Evolutionary conservation across 2,888 invertebrate genomes (phyloP).

Genomic region (Apocheima hispidaria): DNA sequence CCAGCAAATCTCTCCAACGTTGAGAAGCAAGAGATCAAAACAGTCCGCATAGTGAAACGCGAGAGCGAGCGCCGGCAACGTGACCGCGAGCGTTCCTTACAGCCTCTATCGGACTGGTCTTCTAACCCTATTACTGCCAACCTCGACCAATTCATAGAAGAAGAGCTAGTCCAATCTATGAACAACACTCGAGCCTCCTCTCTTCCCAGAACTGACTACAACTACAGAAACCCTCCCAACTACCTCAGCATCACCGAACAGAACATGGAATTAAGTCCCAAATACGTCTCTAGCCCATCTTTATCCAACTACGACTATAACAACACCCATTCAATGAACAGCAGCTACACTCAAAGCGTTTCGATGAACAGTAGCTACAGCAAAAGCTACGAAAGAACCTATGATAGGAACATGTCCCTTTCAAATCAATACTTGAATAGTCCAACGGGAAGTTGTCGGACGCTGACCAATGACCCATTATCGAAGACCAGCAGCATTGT

Average conservation of each 20-base stretch:
- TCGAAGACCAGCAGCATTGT: constrained; percentile 81
- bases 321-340: constrained; percentile 69
- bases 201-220: constrained; percentile 78
- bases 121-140: constrained; percentile 72
- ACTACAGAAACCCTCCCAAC: constrained; percentile 67
- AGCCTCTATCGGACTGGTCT: constrained; percentile 81
- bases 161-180: constrained; percentile 73
- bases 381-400: constrained; percentile 73
- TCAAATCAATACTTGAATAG: constrained; percentile 81
- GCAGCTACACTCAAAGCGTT: constrained; percentile 76
- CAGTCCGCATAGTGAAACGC: constrained; percentile 96
- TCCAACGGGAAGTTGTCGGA: constrained; percentile 77
- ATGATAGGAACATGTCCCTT: constrained; percentile 70
- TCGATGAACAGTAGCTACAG: constrained; percentile 77
- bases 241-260: constrained; percentile 68
- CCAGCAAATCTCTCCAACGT: constrained; percentile 89
- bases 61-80: constrained; percentile 95
- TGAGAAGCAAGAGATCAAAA: constrained; percentile 96
- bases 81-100: constrained; percentile 89
- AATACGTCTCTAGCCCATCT: constrained; percentile 80
- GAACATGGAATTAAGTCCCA: constrained; percentile 77
- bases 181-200: constrained; percentile 83
- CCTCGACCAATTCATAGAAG: constrained; percentile 81
- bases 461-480: constrained; percentile 78
- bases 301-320: constrained; percentile 78